Conservation (phyloP, 1,140 invertebrate genomes). For the Papilio dardanus region DNA sequence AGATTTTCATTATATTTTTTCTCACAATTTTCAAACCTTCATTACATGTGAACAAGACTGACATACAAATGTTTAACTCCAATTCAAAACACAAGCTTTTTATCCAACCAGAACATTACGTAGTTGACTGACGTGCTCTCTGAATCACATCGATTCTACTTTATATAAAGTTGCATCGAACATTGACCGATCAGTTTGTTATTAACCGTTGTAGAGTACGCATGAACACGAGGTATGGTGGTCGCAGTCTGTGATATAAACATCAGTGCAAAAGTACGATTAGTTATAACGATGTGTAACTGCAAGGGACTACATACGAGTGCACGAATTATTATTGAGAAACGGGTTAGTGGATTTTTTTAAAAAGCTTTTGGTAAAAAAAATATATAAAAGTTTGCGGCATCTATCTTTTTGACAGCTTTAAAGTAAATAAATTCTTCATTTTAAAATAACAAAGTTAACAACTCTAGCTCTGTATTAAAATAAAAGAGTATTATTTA, state of each 20-base stretch:
- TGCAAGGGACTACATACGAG: slow-evolving; percentile 44
- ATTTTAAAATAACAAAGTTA: no score
- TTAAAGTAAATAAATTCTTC: neutral
- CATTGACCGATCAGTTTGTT: slow-evolving; percentile 53
- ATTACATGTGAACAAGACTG: neutral
- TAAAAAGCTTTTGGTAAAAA: neutral
- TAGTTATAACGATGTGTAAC: slow-evolving; percentile 56
- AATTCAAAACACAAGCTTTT: neutral
- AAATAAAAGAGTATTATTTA: no score
- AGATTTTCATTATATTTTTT: no score
- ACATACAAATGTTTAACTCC: neutral
- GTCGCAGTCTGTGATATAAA: slow-evolving; percentile 42
- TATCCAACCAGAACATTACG: slow-evolving; percentile 35
- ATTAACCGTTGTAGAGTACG: slow-evolving; percentile 45
- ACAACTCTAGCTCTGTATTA: no score
- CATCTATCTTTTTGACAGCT: neutral
- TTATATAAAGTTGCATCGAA: slow-evolving; percentile 57
- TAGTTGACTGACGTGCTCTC: neutral
- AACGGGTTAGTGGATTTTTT: slow-evolving; percentile 42
- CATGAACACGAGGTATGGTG: slow-evolving; percentile 47
- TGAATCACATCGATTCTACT: slow-evolving; percentile 44
- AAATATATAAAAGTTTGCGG: neutral
- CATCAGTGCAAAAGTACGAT: slow-evolving; percentile 43
- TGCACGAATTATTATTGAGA: slow-evolving; percentile 41
- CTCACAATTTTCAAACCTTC: no score